Base-by-base conservation (phyloP, 2,888 invertebrate species). In the Aleiodes alternator region DNA sequence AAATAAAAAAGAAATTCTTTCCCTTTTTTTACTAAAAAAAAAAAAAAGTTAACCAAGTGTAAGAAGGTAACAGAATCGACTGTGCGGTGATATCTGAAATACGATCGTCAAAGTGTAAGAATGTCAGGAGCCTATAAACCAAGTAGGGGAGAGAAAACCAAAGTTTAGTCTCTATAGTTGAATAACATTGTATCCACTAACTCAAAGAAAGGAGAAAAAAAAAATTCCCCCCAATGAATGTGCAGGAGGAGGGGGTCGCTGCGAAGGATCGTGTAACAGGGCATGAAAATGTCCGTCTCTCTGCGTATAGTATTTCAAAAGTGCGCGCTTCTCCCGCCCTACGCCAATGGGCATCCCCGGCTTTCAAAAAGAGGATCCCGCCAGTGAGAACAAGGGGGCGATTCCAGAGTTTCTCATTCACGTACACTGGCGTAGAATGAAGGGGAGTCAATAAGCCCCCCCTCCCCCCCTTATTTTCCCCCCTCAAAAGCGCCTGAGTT, bases 281-380 rank as follows among this genome's bases (percentile, higher is more conserved):
- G 81, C 78, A 78, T 78, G 80, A 82, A 83, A 81, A 79, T 78
- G 80, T 81, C 23, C 23, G 23, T 23, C 23, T 23, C 23, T 23
- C 80, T 78, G 80, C 9, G 80, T 80, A 80, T 83, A 78, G 75
- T 76, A 75, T 83, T 82, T 80, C 82, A 75, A 77, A 76, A 64
- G 70, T 34, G 23, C 3, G 3, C 29, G 48, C 48, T 11, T 1
- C 23, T 43, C 43, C 43, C 34, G 48, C 29, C 70, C 69, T 72
- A 79, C 76, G 78, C 78, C 73, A 78, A 68, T 78, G 68, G 68
- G 43, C 70, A 50, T 66, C 38, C 53, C 29, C n/a, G n/a, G 56
- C 23, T 38, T 12, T 55, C 53, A 9, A 16, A 29, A 55, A 53
- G 38, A 55, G 4, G 43, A 48, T 11, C 31, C 51, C 51, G 34